Conservation (phyloP, 2,888 invertebrate species). For the Drosophila anceps region DNA sequence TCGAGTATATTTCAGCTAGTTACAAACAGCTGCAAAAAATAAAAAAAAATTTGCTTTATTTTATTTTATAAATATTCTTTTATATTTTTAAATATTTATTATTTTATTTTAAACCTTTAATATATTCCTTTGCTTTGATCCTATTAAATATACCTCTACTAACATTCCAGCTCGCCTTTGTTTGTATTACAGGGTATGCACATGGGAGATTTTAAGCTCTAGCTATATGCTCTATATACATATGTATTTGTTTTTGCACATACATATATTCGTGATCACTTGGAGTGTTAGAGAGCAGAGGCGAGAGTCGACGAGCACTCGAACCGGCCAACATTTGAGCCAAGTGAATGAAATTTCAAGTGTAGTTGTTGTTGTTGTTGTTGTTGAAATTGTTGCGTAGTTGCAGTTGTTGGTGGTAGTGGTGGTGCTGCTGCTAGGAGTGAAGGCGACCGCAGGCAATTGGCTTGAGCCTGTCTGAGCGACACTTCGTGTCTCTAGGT, state of each 20-base stretch:
- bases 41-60: too few species aligned
- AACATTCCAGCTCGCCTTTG: background rate
- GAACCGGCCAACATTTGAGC: slow-evolving; percentile 44
- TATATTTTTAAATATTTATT: too few species aligned
- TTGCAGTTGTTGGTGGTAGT: slow-evolving; percentile 20
- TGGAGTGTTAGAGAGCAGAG: slow-evolving; percentile 13
- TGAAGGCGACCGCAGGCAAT: slow-evolving; percentile 16
- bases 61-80: too few species aligned
- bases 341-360: slow-evolving; percentile 65
- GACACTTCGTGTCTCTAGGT: slow-evolving; percentile 53
- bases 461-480: slow-evolving; percentile 60
- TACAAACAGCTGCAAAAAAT: too few species aligned
- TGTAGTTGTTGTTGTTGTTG: slow-evolving; percentile 46
- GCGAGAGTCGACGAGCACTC: slow-evolving; percentile 21
- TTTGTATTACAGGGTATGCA: slow-evolving; percentile 9
- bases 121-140: background rate
- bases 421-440: background rate
- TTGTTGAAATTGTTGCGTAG: slow-evolving; percentile 21
- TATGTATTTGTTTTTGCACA: background rate
- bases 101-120: too few species aligned
- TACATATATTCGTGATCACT: slow-evolving; percentile 34
- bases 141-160: too few species aligned
- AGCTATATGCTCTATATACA: slow-evolving; percentile 1
- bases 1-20: too few species aligned
- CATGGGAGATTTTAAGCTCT: slow-evolving; percentile 15